Conservation (phyloP, 2,113 vertebrate species). For the Paracanthobrama guichenoti region DNA sequence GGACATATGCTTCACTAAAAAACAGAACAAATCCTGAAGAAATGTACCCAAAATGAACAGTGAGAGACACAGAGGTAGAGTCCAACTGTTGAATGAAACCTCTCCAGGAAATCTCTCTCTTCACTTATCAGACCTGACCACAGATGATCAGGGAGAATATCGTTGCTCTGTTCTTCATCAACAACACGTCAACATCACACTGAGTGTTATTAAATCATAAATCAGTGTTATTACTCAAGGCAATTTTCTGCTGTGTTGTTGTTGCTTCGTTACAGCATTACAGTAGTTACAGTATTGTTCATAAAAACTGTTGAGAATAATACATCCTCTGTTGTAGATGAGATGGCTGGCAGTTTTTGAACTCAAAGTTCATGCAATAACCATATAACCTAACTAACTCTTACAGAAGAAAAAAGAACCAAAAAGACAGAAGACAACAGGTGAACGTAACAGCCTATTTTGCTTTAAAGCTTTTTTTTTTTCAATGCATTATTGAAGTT, state of each 20-base stretch:
- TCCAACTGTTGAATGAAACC: neutral
- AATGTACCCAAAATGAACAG: neutral
- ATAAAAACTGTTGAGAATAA: neutral
- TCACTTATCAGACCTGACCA: neutral
- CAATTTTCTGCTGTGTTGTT: too few relatives aligned
- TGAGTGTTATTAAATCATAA: too few relatives aligned
- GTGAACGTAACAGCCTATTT: neutral
- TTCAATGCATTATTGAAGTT: too few relatives aligned
- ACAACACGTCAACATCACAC: neutral
- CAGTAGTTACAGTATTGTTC: neutral
- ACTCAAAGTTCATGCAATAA: neutral
- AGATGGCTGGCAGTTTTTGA: neutral
- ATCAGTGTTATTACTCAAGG: too few relatives aligned
- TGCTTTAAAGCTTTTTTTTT: too few relatives aligned
- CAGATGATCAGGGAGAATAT: neutral
- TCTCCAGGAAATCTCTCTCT: constrained; percentile 24
- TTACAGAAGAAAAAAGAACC: neutral
- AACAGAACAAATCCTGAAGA: neutral
- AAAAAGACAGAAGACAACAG: neutral
- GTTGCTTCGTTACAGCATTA: neutral
- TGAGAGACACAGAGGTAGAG: neutral
- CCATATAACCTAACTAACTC: neutral
- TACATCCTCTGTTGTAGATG: neutral
- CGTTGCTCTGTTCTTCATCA: neutral
- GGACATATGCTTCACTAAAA: neutral